Conservation (phyloP, 2,113 vertebrate species). For the Grus americana region DNA sequence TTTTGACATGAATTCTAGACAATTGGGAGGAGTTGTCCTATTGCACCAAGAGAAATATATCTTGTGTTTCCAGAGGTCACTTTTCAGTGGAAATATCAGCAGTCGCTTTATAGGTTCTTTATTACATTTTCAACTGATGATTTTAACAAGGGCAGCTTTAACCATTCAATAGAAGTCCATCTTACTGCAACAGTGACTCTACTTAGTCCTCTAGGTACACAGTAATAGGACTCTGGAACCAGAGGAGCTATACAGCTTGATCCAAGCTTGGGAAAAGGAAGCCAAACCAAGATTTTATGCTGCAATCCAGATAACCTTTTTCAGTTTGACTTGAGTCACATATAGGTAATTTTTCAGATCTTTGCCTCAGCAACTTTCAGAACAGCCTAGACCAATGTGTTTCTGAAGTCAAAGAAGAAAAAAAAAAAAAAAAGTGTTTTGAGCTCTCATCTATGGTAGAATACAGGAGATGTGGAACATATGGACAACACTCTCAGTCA, state of each 20-base stretch:
- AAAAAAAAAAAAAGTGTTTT: neutral
- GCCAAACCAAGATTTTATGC: neutral
- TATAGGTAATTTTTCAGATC: neutral
- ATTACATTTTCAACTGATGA: neutral
- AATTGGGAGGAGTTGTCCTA: neutral
- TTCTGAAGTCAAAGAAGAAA: neutral
- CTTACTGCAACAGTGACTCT: neutral
- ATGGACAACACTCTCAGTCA: neutral
- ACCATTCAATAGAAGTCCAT: neutral
- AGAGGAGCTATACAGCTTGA: neutral
- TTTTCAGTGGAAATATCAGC: neutral
- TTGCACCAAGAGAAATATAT: neutral
- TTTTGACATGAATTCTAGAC: neutral
- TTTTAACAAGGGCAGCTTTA: neutral
- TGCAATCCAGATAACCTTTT: neutral
- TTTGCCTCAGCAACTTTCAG: neutral
- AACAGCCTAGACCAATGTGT: neutral
- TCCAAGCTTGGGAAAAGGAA: neutral
- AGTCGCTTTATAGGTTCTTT: neutral
- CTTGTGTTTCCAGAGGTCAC: neutral
- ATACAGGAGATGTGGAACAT: neutral
- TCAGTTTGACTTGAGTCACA: neutral
- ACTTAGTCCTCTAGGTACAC: neutral
- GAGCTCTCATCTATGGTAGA: neutral
- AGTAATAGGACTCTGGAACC: neutral